phyloP scores from a whole-genome alignment of 2,888 invertebrate genomes.

The Neoaliturus tenellus region DNA sequence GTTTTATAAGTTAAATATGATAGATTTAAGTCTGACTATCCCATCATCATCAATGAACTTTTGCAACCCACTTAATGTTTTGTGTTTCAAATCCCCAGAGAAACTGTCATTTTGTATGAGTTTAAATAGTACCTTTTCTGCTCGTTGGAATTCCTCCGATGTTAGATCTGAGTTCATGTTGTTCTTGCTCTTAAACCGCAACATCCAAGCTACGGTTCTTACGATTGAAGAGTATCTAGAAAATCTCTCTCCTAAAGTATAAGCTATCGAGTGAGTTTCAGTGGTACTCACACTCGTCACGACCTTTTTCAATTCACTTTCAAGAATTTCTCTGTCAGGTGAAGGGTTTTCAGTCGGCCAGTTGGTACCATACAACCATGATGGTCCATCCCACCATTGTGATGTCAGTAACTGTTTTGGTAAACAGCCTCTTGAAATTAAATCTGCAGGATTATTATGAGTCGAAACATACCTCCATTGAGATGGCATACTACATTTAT shows the following conservation, averaged over 20 bases:
- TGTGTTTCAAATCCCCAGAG: neutral
- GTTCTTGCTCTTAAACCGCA: neutral
- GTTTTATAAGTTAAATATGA: neutral
- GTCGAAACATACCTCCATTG: constrained; percentile 68
- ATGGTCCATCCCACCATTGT: constrained; percentile 68
- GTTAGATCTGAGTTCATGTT: neutral
- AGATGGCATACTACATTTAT: constrained; percentile 55
- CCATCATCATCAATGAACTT: neutral
- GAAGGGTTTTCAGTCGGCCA: constrained; percentile 58
- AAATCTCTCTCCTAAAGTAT: neutral
- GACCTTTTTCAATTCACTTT: constrained; percentile 10
- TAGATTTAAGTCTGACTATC: neutral
- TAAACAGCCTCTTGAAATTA: constrained; percentile 68
- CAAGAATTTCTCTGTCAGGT: neutral
- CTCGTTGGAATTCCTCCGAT: too few relatives aligned
- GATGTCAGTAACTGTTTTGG: constrained; percentile 64
- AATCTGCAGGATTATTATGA: constrained; percentile 67
- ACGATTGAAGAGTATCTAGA: constrained; percentile 5
- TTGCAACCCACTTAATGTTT: neutral
- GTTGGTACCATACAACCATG: constrained; percentile 64
- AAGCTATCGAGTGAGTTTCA: neutral
- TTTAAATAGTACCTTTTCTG: neutral
- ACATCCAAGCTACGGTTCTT: neutral
- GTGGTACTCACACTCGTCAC: too few relatives aligned
- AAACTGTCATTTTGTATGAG: neutral